Evolutionary conservation across 1,140 invertebrate species (phyloP).

Genomic region (Rhizoglyphus robini): DNA sequence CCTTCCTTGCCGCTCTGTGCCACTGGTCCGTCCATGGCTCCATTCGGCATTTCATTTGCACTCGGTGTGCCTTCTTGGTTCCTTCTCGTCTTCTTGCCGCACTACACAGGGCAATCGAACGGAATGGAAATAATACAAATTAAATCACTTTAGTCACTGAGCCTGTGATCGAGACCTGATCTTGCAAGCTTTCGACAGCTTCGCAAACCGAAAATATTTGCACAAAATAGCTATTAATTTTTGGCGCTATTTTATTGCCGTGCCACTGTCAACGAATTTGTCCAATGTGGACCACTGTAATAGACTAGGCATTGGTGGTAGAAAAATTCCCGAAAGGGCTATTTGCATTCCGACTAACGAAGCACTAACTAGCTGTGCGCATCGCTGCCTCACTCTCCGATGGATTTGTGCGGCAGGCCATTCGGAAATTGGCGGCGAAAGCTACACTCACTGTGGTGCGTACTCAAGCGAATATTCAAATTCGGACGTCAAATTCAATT

Average conservation of each 20-base stretch:
- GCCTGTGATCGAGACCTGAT: neutral
- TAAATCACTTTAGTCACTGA: constrained; percentile 11
- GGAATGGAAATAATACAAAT: constrained; percentile 8
- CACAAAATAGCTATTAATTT: constrained; percentile 19
- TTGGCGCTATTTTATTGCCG: neutral
- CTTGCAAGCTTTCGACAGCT: neutral
- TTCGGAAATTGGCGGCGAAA: neutral
- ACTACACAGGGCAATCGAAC: neutral
- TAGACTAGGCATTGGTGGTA: neutral
- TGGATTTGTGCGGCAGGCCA: neutral
- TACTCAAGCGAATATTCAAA: constrained; percentile 15
- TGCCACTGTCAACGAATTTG: neutral
- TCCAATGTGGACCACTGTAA: neutral
- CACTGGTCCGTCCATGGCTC: neutral
- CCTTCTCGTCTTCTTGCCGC: neutral
- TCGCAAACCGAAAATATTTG: constrained; percentile 1
- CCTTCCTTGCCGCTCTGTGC: neutral
- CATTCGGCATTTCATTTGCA: neutral
- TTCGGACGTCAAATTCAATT: constrained; percentile 13
- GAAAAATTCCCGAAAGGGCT: constrained; percentile 17
- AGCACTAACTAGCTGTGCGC: neutral
- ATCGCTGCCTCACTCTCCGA: constrained; percentile 5
- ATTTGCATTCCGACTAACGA: constrained; percentile 13
- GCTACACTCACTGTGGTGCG: neutral
- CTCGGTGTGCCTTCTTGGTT: neutral